phyloP scores from a whole-genome alignment of 2,888 invertebrate genomes.

The Ornithoptera alexandrae region DNA sequence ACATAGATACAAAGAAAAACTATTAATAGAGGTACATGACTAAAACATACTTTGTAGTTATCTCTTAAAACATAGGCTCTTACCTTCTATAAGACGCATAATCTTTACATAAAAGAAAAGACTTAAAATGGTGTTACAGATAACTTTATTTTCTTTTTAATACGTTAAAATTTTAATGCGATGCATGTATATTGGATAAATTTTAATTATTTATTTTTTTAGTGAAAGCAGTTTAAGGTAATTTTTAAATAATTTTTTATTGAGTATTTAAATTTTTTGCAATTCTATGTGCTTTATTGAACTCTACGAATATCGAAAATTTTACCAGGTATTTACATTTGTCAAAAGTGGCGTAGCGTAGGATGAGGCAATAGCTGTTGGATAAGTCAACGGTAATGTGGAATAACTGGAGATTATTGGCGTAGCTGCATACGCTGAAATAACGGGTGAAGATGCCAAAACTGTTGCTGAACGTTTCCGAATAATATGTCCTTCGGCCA shows the following conservation, averaged over 20 bases:
- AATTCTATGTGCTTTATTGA: background rate
- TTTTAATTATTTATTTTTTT: background rate
- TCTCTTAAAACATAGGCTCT: no score
- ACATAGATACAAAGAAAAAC: no score
- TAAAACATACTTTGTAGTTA: no score
- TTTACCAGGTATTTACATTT: background rate
- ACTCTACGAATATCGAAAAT: background rate
- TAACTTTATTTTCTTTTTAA: background rate
- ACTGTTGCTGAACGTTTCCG: slow-evolving; percentile 9
- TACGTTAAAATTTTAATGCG: background rate
- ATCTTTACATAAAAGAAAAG: no score
- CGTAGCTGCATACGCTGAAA: background rate
- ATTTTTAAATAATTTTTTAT: background rate
- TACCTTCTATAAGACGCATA: no score
- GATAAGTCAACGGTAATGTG: background rate
- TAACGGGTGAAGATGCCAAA: background rate
- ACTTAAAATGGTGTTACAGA: no score
- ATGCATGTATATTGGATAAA: background rate
- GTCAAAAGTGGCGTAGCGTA: slow-evolving; percentile 1
- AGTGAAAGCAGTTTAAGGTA: background rate
- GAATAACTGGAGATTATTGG: slow-evolving; percentile 2
- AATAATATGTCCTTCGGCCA: slow-evolving; percentile 30
- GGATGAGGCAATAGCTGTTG: background rate
- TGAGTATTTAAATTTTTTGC: background rate
- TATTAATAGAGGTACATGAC: no score